Percentiles rank a stretch among this genome's conserved stretches.
Conservation (phyloP, 64 coral and sea anemone genomes). For the Catalaphyllia jardinei region DNA sequence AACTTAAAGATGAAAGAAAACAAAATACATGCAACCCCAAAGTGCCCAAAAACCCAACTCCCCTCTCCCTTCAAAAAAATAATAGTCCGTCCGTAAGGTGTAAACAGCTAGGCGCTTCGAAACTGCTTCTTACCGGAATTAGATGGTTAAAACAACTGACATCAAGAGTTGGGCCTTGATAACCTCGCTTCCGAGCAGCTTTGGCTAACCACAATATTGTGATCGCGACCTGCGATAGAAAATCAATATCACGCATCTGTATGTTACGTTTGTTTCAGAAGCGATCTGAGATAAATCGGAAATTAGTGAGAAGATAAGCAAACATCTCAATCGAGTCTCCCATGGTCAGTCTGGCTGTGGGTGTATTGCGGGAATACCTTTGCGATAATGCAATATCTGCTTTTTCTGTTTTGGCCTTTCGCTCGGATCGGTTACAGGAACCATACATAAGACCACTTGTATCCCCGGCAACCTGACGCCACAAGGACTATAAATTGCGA, state of each 20-base stretch:
- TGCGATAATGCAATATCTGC: neutral
- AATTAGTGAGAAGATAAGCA: neutral
- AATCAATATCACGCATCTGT: neutral
- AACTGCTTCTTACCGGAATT: conserved; percentile 19
- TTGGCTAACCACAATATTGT: conserved; percentile 42
- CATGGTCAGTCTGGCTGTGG: neutral
- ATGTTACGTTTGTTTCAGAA: neutral
- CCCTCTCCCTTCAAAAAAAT: too few relatives aligned
- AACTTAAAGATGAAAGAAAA: too few relatives aligned
- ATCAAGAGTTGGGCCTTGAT: conserved; percentile 26
- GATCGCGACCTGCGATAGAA: conserved; percentile 1
- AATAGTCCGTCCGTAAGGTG: neutral
- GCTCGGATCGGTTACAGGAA: too few relatives aligned
- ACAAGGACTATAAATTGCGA: neutral
- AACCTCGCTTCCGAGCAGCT: conserved; percentile 22
- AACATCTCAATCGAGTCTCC: too few relatives aligned
- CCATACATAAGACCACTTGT: too few relatives aligned
- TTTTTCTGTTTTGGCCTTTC: too few relatives aligned
- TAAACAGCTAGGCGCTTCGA: neutral
- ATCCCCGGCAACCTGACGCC: too few relatives aligned
- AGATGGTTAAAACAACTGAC: conserved; percentile 33
- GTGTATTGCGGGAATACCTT: neutral
- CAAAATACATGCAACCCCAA: too few relatives aligned
- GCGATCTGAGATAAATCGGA: neutral
- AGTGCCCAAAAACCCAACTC: too few relatives aligned